Conservation (phyloP, 1,140 invertebrate genomes). For the Lucilia sericata region DNA sequence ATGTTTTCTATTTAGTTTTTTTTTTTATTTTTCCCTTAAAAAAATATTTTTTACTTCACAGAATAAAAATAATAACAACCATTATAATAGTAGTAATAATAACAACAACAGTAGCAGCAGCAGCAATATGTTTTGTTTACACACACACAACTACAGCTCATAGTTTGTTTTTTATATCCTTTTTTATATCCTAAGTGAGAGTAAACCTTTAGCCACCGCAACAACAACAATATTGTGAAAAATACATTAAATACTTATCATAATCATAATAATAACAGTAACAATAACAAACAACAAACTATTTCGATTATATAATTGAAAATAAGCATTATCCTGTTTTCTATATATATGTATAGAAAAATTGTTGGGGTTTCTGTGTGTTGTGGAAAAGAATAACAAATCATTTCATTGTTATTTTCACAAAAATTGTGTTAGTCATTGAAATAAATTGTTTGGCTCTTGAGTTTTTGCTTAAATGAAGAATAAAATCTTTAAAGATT, state of each 20-base stretch:
- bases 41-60: not conserved
- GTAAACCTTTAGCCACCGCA: not conserved
- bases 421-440: not conserved
- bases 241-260: slow-evolving; percentile 20
- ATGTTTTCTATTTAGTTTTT: slow-evolving; percentile 2
- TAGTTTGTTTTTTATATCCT: too few species aligned
- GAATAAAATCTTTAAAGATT: too few species aligned
- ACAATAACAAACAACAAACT: slow-evolving; percentile 19
- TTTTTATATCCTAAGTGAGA: not conserved
- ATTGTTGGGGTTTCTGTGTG: not conserved
- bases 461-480: too few species aligned
- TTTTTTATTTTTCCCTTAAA: not conserved
- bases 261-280: not conserved
- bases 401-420: not conserved
- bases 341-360: not conserved
- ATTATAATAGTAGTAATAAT: not conserved
- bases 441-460: not conserved
- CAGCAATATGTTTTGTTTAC: not conserved
- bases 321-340: not conserved
- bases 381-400: not conserved
- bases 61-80: not conserved
- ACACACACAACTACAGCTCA: too few species aligned
- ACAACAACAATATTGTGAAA: not conserved
- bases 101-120: not conserved
- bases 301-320: slow-evolving; percentile 4